Evolutionary conservation across 2,797 vertebrate genomes (phyloP).

Genomic region (Cyprinodon diabolis): DNA sequence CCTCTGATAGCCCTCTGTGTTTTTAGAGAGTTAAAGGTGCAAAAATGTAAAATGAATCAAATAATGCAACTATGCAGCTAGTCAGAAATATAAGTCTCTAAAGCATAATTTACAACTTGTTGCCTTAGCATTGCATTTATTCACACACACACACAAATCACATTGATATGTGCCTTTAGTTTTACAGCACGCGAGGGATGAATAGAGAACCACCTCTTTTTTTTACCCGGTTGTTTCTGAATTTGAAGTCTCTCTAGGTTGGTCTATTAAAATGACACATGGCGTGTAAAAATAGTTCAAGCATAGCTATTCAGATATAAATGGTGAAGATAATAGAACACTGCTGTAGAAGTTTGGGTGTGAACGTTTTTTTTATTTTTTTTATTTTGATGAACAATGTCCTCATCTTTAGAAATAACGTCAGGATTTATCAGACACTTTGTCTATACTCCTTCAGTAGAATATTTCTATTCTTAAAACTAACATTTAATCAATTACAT

Average conservation of each 20-base stretch:
- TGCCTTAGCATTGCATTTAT: slow-evolving; percentile 53
- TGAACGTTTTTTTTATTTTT: slow-evolving; percentile 30
- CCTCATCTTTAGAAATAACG: slow-evolving; percentile 34
- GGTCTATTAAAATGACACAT: slow-evolving; percentile 62
- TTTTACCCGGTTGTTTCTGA: slow-evolving; percentile 64
- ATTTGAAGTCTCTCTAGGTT: slow-evolving; percentile 46
- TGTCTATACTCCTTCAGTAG: slow-evolving; percentile 23
- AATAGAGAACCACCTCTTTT: slow-evolving; percentile 61
- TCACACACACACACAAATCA: slow-evolving; percentile 64
- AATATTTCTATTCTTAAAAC: slow-evolving; percentile 11
- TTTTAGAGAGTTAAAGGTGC: slow-evolving; percentile 84
- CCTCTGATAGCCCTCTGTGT: slow-evolving; percentile 75
- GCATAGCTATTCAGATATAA: slow-evolving; percentile 52
- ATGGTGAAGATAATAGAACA: slow-evolving; percentile 27
- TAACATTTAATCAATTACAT: background rate
- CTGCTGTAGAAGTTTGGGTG: slow-evolving; percentile 17
- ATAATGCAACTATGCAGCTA: slow-evolving; percentile 78
- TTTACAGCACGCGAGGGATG: slow-evolving; percentile 70
- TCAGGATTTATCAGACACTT: slow-evolving; percentile 29
- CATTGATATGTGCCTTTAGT: slow-evolving; percentile 73
- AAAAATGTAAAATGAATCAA: slow-evolving; percentile 83
- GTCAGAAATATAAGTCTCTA: slow-evolving; percentile 81
- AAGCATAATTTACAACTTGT: slow-evolving; percentile 81
- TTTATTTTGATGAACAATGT: slow-evolving; percentile 1
- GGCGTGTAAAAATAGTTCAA: slow-evolving; percentile 62